Conservation (phyloP, 2,888 invertebrate genomes). For the Spisula solida region DNA sequence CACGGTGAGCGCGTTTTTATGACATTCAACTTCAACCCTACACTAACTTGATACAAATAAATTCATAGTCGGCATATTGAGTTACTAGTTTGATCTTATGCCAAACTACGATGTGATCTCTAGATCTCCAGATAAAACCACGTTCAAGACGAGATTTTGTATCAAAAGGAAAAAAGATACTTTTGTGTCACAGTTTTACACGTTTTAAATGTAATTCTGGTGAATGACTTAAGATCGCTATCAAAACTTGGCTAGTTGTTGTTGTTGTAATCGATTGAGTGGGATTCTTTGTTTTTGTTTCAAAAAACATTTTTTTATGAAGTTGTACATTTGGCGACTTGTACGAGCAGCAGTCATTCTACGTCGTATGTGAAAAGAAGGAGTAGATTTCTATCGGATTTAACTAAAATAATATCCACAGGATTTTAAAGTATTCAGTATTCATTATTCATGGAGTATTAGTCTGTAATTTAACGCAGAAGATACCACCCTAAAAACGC, state of each 20-base stretch:
- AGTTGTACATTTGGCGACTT: neutral
- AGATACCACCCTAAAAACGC: neutral
- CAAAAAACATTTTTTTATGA: neutral
- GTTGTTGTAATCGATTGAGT: neutral
- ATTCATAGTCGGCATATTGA: constrained; percentile 38
- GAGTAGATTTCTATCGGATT: no score
- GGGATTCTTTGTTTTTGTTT: neutral
- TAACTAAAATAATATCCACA: no score
- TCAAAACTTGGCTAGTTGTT: neutral
- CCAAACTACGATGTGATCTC: neutral
- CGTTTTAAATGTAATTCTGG: neutral
- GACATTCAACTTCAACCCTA: constrained; percentile 19
- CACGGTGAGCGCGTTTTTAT: constrained; percentile 24
- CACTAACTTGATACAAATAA: constrained; percentile 41
- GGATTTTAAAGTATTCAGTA: neutral
- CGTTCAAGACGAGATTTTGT: neutral
- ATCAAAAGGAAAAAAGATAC: constrained; percentile 42
- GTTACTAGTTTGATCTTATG: constrained; percentile 22
- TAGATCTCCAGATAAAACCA: neutral
- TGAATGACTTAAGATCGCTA: neutral
- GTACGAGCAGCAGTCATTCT: neutral
- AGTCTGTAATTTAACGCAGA: neutral
- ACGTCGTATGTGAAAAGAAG: neutral
- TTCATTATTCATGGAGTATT: neutral
- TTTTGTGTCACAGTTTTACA: constrained; percentile 38